Conservation (phyloP, 2,888 invertebrate species). For the Dasysyrphus tricinctus region DNA sequence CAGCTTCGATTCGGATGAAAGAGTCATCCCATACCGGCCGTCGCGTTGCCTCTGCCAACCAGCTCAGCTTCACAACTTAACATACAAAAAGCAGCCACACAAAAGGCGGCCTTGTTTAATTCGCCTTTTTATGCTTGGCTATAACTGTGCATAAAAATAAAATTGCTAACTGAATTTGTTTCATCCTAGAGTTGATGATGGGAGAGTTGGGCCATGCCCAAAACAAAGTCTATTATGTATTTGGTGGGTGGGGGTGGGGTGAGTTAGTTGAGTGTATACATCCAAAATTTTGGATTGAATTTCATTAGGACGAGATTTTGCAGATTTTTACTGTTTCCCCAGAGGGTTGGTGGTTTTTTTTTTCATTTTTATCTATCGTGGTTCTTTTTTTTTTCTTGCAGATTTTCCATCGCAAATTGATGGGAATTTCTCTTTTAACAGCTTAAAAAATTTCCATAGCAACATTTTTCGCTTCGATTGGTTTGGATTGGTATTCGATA, state of each 20-base stretch:
- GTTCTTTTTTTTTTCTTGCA: slow-evolving; percentile 8
- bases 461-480: slow-evolving; percentile 59
- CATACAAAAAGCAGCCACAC: slow-evolving; percentile 24
- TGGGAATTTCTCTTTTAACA: slow-evolving; percentile 69
- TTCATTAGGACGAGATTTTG: slow-evolving; percentile 70
- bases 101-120: slow-evolving; percentile 31
- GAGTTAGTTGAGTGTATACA: neutral
- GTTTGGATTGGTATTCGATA: slow-evolving; percentile 28
- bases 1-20: slow-evolving; percentile 33
- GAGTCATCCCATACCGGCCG: slow-evolving; percentile 2
- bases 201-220: slow-evolving; percentile 32
- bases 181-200: slow-evolving; percentile 38
- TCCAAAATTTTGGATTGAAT: slow-evolving; percentile 58
- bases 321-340: slow-evolving; percentile 50
- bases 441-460: slow-evolving; percentile 64
- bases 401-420: slow-evolving; percentile 60
- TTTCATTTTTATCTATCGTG: slow-evolving; percentile 1
- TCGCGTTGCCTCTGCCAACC: neutral
- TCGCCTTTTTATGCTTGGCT: slow-evolving; percentile 32
- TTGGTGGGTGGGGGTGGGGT: neutral
- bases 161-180: slow-evolving; percentile 66
- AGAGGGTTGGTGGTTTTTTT: slow-evolving; percentile 27
- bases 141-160: slow-evolving; percentile 50
- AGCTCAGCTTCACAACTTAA: neutral
- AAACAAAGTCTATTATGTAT: slow-evolving; percentile 1